A percentile compares a stretch with the other conserved stretches of the same genome.
phyloP scores from a whole-genome alignment of 2,888 invertebrate species.

The Drosophila mercatorum region DNA sequence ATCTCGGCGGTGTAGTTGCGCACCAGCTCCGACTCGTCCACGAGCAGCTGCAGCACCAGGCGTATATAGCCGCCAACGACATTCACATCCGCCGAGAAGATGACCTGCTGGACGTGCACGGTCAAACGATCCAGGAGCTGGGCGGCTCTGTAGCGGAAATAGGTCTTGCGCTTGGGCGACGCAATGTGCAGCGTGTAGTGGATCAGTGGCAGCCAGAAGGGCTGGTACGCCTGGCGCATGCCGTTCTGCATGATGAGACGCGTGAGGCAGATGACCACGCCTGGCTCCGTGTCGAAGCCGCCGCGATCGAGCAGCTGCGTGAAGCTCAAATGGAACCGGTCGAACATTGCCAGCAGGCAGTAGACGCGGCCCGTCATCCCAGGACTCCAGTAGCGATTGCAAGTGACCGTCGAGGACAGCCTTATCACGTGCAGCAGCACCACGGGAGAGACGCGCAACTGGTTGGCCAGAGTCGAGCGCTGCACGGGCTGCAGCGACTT shows the following conservation, averaged over 20 bases:
- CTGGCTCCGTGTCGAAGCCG: constrained; percentile 66
- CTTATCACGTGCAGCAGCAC: constrained; percentile 17
- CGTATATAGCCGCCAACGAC: constrained; percentile 72
- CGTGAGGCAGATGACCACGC: constrained; percentile 75
- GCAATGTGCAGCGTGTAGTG: constrained; percentile 69
- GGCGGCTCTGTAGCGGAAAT: constrained; percentile 76
- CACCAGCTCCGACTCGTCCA: constrained; percentile 80
- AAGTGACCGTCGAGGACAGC: constrained; percentile 23
- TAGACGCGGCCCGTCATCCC: constrained; percentile 67
- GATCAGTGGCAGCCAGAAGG: constrained; percentile 62
- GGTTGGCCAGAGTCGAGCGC: constrained; percentile 35
- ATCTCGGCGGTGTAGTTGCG: constrained; percentile 72
- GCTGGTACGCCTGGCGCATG: constrained; percentile 47
- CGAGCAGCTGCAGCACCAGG: constrained; percentile 76
- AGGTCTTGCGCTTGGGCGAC: constrained; percentile 66
- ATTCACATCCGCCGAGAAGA: constrained; percentile 57
- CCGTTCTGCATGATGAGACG: constrained; percentile 49
- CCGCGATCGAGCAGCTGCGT: constrained; percentile 58
- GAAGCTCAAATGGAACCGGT: constrained; percentile 45
- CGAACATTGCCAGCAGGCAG: constrained; percentile 67
- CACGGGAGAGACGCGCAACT: constrained; percentile 31
- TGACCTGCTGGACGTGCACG: constrained; percentile 46
- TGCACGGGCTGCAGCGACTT: constrained; percentile 45
- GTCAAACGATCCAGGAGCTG: constrained; percentile 69
- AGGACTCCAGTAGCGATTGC: constrained; percentile 57